Evolutionary conservation across 2,888 invertebrate genomes (phyloP), one percentile per base, ranked within the genome.

Genomic region (Dryococelus australis): DNA sequence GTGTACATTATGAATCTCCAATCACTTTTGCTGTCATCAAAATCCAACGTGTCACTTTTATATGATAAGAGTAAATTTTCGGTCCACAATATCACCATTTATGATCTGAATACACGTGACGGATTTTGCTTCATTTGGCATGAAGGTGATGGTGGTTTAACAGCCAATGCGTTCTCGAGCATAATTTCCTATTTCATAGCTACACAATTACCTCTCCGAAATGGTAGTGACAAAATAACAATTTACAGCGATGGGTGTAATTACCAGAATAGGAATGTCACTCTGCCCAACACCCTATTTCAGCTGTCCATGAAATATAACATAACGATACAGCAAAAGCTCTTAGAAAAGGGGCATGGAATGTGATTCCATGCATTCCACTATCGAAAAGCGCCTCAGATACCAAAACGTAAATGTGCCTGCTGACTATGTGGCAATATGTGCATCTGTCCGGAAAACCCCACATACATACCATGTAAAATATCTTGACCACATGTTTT

Each of bases 271-370:
- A 26, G 81, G 26, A 16, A 20, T 27, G 12, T 20, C 13, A 81
- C 28, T 5, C 20, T 81, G 35, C 5, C 12, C 9, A 81, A 81
- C 20, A 20, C 81, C 9, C 5, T 26, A 81, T 20, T 81, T 4
- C 81, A 81, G 9, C 6, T 81, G 12, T 9, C 81, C 8, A 35
- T 27, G 5, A 26, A 81, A 8, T 81, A 81, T 27, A 81, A 81
- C 12, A 35, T 81, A 16, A 8, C 12, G 8, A 81, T 27, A 35
- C 12, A 81, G 28, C 81, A 81, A 81, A 26, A 81, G 81, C 26
- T 27, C 27, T 27, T 81, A 27, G 81, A 81, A 27, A 81, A 81
- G 28, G 81, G 81, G 28, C 81, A 27, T 81, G 81, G 81, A 81
- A 20, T 81, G 81, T 27, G 81, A 81, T 35, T 81, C 81, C 4